Evolutionary conservation across 2,888 invertebrate genomes (phyloP), one percentile per base, ranked within the genome.

Genomic region (Diarsia rubi): DNA sequence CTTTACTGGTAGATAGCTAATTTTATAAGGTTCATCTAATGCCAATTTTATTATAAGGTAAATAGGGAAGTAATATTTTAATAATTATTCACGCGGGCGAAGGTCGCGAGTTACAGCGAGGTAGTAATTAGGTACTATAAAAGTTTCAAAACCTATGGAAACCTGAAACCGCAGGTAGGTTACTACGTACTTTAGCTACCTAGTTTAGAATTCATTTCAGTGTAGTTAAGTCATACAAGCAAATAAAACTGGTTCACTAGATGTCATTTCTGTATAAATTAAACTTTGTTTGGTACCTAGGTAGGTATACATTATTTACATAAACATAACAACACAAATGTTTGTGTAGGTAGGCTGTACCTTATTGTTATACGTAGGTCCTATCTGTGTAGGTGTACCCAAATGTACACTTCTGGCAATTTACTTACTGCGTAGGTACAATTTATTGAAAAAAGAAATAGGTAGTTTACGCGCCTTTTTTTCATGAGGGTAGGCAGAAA

Each of bases 281-380:
- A 24, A 54, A 54, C n/a, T 6, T 14, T 24, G 24, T 24, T 24
- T 27, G 19, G 57, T 11, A n/a, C n/a, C n/a, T n/a, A n/a, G n/a
- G n/a, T n/a, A n/a, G n/a, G n/a, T n/a, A n/a, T n/a, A 31, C 9
- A 59, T 19, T 59, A 59, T 59, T 59, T 59, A 59, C 59, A 59
- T 59, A 31, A 31, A 59, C 19, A 31, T 19, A 31, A 27, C 3
- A 57, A 57, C 8, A 59, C 57, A 27, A n/a, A 37, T 37, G 37
- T 54, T 24, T 14, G 19, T 24, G 24, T 54, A 54, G 14, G 4
- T 24, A 24, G n/a, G n/a, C n/a, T 37, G 37, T 19, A 27, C 9
- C 24, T 24, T 16, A 14, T 24, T 24, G 16, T 54, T 24, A 54
- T 24, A 54, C 24, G 14, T 24, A 54, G n/a, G n/a, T n/a, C n/a